Percentiles rank a stretch among this genome's conserved stretches.
These are phyloP conservation scores for Noctuana brunneofusca DNA, from an alignment of 2,888 invertebrate species.

Conservation along the genomic window DNA sequence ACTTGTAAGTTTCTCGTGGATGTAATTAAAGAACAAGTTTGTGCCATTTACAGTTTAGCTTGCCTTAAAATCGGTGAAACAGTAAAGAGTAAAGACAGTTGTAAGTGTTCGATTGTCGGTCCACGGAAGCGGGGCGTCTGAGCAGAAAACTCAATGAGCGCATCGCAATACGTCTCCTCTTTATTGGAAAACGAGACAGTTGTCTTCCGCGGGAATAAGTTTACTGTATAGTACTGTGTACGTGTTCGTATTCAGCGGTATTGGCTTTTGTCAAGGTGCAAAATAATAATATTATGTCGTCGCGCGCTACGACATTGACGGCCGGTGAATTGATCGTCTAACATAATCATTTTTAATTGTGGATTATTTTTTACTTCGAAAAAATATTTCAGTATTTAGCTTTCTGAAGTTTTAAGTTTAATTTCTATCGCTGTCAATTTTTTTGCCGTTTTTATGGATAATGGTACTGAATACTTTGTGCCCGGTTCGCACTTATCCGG, in stretches of 20 bases:
- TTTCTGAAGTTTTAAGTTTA: not conserved
- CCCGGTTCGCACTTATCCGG: no score
- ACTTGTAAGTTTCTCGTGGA: constrained; percentile 26
- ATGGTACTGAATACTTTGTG: no score
- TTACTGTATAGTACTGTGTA: constrained; percentile 56
- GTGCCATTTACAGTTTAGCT: constrained; percentile 9
- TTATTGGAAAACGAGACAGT: constrained; percentile 79
- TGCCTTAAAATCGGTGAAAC: constrained; percentile 35
- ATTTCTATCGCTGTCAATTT: no score
- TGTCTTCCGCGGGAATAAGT: constrained; percentile 68
- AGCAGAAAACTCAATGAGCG: constrained; percentile 76
- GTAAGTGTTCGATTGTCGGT: constrained; percentile 43
- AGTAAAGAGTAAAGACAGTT: constrained; percentile 40
- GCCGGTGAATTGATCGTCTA: constrained; percentile 27
- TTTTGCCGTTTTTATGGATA: no score
- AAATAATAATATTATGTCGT: constrained; percentile 56
- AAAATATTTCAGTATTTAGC: no score
- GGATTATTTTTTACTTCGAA: not conserved
- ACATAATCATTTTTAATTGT: constrained; percentile 9
- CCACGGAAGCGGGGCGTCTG: constrained; percentile 55
- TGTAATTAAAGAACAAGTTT: constrained; percentile 39
- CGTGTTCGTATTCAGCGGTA: constrained; percentile 67
- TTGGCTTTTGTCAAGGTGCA: constrained; percentile 62
- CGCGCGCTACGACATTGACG: constrained; percentile 39
- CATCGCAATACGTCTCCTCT: constrained; percentile 72